These are phyloP conservation scores for Venusia cambrica DNA, from an alignment of 2,888 invertebrate genomes.

Conservation along the genomic window DNA sequence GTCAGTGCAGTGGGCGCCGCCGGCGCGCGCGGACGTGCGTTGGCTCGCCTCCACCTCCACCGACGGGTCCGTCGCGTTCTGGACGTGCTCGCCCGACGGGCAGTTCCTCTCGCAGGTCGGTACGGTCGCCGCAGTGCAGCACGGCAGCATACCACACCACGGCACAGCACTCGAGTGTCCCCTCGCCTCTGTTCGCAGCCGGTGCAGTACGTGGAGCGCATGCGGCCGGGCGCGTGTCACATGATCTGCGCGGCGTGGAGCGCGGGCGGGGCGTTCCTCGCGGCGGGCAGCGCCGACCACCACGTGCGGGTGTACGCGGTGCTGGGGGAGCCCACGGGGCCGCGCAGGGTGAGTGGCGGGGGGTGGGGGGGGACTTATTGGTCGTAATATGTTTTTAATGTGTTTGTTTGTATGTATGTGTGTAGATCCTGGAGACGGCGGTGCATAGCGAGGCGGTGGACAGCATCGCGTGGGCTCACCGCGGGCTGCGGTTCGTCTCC, in stretches of 20 bases:
- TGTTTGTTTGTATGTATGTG: too few species aligned
- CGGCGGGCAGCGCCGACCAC: slow-evolving; percentile 97
- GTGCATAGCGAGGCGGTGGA: slow-evolving; percentile 96
- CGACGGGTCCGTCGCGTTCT: slow-evolving; percentile 98
- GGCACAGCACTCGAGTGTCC: too few species aligned
- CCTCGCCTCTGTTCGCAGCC: too few species aligned
- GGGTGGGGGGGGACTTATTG: background rate
- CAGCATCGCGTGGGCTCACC: slow-evolving; percentile 96
- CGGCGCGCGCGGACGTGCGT: slow-evolving; percentile 86
- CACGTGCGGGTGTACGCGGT: slow-evolving; percentile 95
- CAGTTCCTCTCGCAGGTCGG: slow-evolving; percentile 73
- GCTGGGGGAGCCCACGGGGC: slow-evolving; percentile 80
- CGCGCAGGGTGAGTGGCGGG: slow-evolving; percentile 50
- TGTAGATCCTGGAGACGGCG: slow-evolving; percentile 84
- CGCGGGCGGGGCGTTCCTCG: slow-evolving; percentile 84
- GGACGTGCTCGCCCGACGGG: slow-evolving; percentile 85
- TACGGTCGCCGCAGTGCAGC: too few species aligned
- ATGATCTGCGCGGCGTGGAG: slow-evolving; percentile 90
- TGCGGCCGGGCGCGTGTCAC: slow-evolving; percentile 96
- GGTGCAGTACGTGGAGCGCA: slow-evolving; percentile 92
- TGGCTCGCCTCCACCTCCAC: slow-evolving; percentile 97
- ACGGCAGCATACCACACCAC: too few species aligned
- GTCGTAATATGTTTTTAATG: background rate
- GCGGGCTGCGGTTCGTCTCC: slow-evolving; percentile 92
- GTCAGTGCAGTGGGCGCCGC: slow-evolving; percentile 93